phyloP scores from a whole-genome alignment of 2,888 invertebrate species.

The Harpagoxenus sublaevis region DNA sequence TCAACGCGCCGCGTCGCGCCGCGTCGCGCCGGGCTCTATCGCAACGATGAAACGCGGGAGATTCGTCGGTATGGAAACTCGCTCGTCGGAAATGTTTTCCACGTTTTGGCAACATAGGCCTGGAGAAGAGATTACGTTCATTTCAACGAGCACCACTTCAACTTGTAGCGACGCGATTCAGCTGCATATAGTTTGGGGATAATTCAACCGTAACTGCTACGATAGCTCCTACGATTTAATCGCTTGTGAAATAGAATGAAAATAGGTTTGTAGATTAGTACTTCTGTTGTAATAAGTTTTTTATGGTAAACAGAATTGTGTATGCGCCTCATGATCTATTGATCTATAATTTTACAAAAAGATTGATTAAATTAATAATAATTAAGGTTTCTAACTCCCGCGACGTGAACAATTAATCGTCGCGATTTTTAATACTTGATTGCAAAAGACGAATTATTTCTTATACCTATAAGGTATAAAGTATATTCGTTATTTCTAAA shows the following conservation, averaged over 20 bases:
- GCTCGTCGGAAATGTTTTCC: slow-evolving; percentile 51
- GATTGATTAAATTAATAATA: background rate
- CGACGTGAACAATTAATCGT: background rate
- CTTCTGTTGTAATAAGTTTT: no score
- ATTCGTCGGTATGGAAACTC: slow-evolving; percentile 39
- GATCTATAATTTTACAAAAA: background rate
- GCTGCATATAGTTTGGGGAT: slow-evolving; percentile 3
- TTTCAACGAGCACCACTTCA: slow-evolving; percentile 31
- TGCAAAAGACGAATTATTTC: background rate
- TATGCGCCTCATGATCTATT: no score
- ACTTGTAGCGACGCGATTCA: slow-evolving; percentile 19
- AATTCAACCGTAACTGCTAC: slow-evolving; percentile 24
- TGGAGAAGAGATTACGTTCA: slow-evolving; percentile 35
- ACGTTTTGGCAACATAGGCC: slow-evolving; percentile 25
- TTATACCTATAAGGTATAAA: background rate
- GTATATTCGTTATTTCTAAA: background rate
- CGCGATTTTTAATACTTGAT: background rate
- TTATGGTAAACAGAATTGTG: background rate
- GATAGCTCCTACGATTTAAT: background rate
- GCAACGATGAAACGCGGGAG: slow-evolving; percentile 44
- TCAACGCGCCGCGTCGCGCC: slow-evolving; percentile 24
- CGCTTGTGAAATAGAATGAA: background rate
- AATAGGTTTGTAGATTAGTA: slow-evolving; percentile 3
- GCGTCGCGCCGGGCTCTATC: slow-evolving; percentile 5
- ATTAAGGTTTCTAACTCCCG: background rate